Base-by-base conservation (phyloP, 2,797 vertebrate species). In the Craterocephalus amniculus region DNA sequence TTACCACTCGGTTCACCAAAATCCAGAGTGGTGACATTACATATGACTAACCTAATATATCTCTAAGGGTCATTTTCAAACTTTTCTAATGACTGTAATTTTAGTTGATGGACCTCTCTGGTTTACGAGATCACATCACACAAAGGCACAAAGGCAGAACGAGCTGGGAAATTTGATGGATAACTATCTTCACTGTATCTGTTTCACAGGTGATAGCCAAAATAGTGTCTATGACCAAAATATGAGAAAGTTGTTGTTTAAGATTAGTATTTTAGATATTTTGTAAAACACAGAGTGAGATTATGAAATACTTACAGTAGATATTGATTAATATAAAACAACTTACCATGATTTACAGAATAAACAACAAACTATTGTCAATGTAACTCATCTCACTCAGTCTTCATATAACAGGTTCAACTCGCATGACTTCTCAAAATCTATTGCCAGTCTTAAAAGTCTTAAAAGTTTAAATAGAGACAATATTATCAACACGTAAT, bases 11-110 rank as follows among this genome's bases (percentile, higher is more conserved):
- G 45, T 70, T 75, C 31, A 36, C 35, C 68, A 73, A 49, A 68
- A 76, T 63, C 65, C 32, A 56, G 73, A 74, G 74, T 40, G 71
- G 43, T 38, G 49, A 60, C 35, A 68, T 78, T 57, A 77, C 70
- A 45, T 76, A 82, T 36, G 71, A 58, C 32, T 16, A 27, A 48
- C 61, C 51, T 43, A 10, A 8, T 20, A 35, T 45, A 67, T 43
- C 63, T 51, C 51, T 48, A 43, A 27, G 24, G 58, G 57, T 34
- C 32, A 58, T 40, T 58, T 34, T 6, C 38, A 62, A 54, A 71
- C 27, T 0, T 56, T n/a, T 58, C 36, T 12, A 36, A 24, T 3
- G 1, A 57, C 26, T 40, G n/a, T 2, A 22, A 14, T 67, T 76
- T 58, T n/a, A 63, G 52, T 70, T 14, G 40, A 69, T 13, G 13